phyloP scores from a whole-genome alignment of 1,140 invertebrate species.

The Ericerus pela region DNA sequence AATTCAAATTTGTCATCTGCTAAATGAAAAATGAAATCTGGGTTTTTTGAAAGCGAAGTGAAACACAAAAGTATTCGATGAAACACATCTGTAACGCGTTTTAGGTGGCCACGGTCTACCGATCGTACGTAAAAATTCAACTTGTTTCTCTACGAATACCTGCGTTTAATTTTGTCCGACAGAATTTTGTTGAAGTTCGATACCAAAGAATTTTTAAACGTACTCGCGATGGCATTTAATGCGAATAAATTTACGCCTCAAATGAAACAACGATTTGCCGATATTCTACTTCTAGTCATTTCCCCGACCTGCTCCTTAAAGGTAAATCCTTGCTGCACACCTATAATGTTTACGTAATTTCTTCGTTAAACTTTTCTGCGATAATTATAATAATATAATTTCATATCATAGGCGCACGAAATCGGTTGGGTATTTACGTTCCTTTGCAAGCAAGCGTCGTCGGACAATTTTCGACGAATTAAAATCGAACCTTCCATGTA shows the following conservation, averaged over 20 bases:
- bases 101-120: too few relatives aligned
- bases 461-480: conserved; percentile 32
- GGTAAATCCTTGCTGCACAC: conserved; percentile 36
- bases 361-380: neutral
- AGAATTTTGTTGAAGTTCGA: conserved; percentile 71
- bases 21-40: too few relatives aligned
- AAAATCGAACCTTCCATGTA: conserved; percentile 25
- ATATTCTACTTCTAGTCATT: conserved; percentile 61
- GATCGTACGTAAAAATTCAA: neutral
- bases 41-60: too few relatives aligned
- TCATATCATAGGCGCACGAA: neutral
- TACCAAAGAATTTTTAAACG: conserved; percentile 78
- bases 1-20: too few relatives aligned
- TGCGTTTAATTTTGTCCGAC: conserved; percentile 12
- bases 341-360: neutral
- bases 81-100: too few relatives aligned
- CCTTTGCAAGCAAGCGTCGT: conserved; percentile 34
- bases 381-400: conserved; percentile 2
- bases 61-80: too few relatives aligned
- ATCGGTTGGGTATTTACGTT: conserved; percentile 1
- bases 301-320: conserved; percentile 46
- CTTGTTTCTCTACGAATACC: neutral
- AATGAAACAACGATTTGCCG: conserved; percentile 60
- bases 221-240: conserved; percentile 72
- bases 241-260: conserved; percentile 63